Percentiles rank a stretch among this genome's conserved stretches.
Evolutionary conservation across 2,797 vertebrate genomes (phyloP).

Genomic region (Lagodon rhomboides): DNA sequence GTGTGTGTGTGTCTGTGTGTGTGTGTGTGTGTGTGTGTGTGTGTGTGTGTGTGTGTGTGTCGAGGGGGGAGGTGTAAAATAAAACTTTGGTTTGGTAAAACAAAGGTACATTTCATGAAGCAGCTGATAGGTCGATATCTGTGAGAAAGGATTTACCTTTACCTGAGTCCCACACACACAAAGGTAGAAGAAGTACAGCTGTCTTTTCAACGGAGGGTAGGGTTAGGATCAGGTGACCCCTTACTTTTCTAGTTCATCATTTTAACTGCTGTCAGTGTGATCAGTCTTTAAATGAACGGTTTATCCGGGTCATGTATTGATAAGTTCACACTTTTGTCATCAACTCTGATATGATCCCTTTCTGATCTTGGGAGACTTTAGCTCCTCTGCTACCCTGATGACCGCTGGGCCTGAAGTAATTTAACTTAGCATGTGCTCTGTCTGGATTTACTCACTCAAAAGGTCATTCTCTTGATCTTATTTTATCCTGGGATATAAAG

Average conservation of each 20-base stretch:
- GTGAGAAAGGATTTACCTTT: slow-evolving; percentile 63
- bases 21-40: not conserved
- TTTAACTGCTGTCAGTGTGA: not conserved
- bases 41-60: not conserved
- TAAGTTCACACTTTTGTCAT: no score
- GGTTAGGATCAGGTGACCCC: not conserved
- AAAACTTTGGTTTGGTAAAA: slow-evolving; percentile 23
- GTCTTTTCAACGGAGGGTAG: not conserved
- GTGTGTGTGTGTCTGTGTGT: not conserved
- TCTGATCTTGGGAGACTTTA: no score
- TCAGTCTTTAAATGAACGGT: no score
- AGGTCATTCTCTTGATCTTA: no score
- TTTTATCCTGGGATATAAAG: no score
- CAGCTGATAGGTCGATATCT: slow-evolving; percentile 51
- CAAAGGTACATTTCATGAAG: slow-evolving; percentile 35
- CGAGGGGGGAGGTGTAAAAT: slow-evolving; percentile 18
- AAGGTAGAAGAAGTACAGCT: not conserved
- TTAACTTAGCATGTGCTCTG: no score
- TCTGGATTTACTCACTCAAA: no score
- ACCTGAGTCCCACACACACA: slow-evolving; percentile 31
- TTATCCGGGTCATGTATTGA: no score
- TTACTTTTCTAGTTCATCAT: not conserved
- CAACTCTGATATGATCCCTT: no score
- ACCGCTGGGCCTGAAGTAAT: no score
- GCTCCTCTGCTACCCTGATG: no score